Conservation (phyloP, 2,113 vertebrate genomes). For the Clarias macrocephalus region DNA sequence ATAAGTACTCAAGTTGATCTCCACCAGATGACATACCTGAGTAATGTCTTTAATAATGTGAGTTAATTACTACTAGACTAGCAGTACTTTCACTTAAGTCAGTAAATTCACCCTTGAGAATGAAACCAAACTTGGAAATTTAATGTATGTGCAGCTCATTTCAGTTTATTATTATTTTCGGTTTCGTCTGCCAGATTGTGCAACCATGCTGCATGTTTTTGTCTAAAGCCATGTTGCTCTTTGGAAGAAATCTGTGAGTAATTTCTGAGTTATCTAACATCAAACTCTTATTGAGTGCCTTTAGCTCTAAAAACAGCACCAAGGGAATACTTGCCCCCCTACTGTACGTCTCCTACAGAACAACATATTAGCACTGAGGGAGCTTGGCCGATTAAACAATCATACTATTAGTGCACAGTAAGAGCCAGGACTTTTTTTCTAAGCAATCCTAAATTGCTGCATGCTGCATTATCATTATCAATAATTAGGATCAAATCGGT, state of each 20-base stretch:
- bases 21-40: background rate
- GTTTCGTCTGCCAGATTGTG: background rate
- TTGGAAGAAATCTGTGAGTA: conserved; percentile 69
- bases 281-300: conserved; percentile 46
- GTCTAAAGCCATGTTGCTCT: conserved; percentile 34
- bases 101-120: background rate
- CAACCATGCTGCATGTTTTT: conserved; percentile 9
- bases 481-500: conserved; percentile 69
- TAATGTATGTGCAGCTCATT: background rate
- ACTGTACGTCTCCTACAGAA: conserved; percentile 48
- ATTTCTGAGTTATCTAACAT: conserved; percentile 69
- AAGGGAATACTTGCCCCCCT: conserved; percentile 54
- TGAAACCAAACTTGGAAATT: background rate
- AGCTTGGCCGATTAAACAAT: conserved; percentile 70
- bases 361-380: conserved; percentile 61
- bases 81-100: background rate
- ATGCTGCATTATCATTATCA: conserved; percentile 60
- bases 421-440: conserved; percentile 51
- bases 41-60: background rate
- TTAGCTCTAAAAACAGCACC: conserved; percentile 39
- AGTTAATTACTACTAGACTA: background rate
- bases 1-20: background rate
- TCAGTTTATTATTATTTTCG: background rate
- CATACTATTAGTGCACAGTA: conserved; percentile 57
- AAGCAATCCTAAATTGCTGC: conserved; percentile 57